phyloP scores from a whole-genome alignment of 2,888 invertebrate species.

The Schizotus pectinicornis region DNA sequence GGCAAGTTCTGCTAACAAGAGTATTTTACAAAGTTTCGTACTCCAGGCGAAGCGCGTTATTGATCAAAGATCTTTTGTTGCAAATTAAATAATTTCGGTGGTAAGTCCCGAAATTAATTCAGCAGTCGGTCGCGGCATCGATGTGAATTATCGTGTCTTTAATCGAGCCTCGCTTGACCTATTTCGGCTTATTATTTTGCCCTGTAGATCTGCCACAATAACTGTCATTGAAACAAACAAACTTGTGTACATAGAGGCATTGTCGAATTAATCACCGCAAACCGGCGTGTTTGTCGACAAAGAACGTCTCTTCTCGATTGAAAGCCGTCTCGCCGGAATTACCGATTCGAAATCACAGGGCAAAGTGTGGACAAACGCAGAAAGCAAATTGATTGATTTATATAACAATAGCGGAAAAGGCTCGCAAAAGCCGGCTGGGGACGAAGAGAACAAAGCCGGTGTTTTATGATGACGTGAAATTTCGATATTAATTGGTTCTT shows the following conservation, averaged over 20 bases:
- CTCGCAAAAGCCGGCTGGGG: slow-evolving; percentile 20
- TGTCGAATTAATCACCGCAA: no score
- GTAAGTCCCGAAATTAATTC: no score
- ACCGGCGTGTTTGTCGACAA: no score
- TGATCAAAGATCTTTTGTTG: not conserved
- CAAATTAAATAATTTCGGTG: no score
- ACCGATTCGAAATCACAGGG: slow-evolving; percentile 13
- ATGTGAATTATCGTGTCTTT: no score
- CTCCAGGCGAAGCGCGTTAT: not conserved
- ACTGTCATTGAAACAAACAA: no score
- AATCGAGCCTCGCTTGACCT: no score
- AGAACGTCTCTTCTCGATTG: not conserved
- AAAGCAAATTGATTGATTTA: slow-evolving; percentile 34
- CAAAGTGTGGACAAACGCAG: slow-evolving; percentile 8
- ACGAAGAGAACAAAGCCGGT: slow-evolving; percentile 27
- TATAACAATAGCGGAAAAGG: slow-evolving; percentile 26
- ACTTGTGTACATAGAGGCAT: no score
- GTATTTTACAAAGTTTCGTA: no score
- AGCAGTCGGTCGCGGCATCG: no score
- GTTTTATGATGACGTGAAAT: slow-evolving; percentile 34
- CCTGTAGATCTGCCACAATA: no score
- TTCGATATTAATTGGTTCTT: slow-evolving; percentile 37
- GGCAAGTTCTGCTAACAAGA: not conserved
- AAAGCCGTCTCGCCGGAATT: not conserved
- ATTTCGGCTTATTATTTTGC: no score